A percentile compares a stretch with the other conserved stretches of the same genome.
Evolutionary conservation across 2,888 invertebrate species (phyloP).

Genomic region (Xanthia togata): DNA sequence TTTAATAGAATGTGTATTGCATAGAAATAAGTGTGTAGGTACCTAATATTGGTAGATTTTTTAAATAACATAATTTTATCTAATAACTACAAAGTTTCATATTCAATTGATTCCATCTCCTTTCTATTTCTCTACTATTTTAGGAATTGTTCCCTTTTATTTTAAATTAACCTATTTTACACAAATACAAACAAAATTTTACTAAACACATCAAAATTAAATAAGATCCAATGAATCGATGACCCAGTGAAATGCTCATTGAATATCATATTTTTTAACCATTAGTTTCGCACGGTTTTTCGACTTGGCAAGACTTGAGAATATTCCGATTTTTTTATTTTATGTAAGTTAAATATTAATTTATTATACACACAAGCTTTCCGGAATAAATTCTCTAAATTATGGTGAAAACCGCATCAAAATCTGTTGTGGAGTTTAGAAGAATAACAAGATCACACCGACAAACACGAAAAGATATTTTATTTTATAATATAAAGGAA

Average conservation of each 20-base stretch:
- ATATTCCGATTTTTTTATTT: too few relatives aligned
- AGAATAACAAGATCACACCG: too few relatives aligned
- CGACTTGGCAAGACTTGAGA: too few relatives aligned
- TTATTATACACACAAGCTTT: too few relatives aligned
- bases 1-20: neutral
- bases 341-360: too few relatives aligned
- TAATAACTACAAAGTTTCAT: neutral
- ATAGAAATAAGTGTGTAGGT: neutral
- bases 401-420: too few relatives aligned
- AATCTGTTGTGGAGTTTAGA: too few relatives aligned
- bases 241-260: constrained; percentile 54
- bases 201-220: constrained; percentile 36
- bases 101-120: neutral
- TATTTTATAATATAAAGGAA: too few relatives aligned
- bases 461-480: too few relatives aligned
- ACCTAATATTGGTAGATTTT: neutral
- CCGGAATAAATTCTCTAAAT: too few relatives aligned
- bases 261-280: constrained; percentile 25
- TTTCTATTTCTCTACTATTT: neutral
- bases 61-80: neutral
- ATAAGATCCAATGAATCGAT: constrained; percentile 51
- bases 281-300: too few relatives aligned
- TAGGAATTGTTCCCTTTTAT: neutral
- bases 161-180: neutral
- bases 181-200: constrained; percentile 20